Evolutionary conservation across 92 coral and sea anemone genomes (phyloP).

Genomic region (Anthopleura xanthogrammica): DNA sequence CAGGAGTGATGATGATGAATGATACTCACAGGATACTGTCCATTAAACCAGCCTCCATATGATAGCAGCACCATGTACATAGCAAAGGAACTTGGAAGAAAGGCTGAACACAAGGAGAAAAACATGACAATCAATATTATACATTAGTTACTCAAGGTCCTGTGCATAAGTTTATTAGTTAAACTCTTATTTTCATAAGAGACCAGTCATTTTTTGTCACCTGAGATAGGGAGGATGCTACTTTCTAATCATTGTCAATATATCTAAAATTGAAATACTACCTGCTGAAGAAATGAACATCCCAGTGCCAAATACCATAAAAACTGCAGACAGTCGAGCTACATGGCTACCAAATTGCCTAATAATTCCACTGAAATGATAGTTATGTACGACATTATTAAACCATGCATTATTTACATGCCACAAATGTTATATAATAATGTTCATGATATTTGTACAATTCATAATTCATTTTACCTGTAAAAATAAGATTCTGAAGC

Average conservation of each 20-base stretch:
- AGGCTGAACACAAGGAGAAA: constrained; percentile 52
- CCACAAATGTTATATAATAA: too few species aligned
- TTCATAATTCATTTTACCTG: constrained; percentile 50
- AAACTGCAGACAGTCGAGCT: constrained; percentile 75
- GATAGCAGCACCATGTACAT: constrained; percentile 92
- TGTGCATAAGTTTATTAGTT: too few species aligned
- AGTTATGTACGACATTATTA: neutral
- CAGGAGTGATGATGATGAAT: neutral
- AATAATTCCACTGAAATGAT: constrained; percentile 68
- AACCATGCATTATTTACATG: too few species aligned
- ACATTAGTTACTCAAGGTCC: neutral
- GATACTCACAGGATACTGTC: constrained; percentile 73
- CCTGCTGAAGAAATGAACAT: constrained; percentile 98
- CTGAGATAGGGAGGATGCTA: too few species aligned
- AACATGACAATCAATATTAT: neutral
- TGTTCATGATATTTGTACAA: too few species aligned
- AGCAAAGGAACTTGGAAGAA: constrained; percentile 91
- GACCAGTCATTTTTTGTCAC: too few species aligned
- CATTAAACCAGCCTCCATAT: constrained; percentile 95
- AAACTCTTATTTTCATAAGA: too few species aligned
- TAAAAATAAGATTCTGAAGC: constrained; percentile 81
- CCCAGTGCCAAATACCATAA: constrained; percentile 90
- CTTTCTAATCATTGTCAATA: too few species aligned
- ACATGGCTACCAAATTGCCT: constrained; percentile 91
- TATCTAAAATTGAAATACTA: neutral